Conservation (phyloP, 2,888 invertebrate species). For the Chaetogeoica ovagalla region DNA sequence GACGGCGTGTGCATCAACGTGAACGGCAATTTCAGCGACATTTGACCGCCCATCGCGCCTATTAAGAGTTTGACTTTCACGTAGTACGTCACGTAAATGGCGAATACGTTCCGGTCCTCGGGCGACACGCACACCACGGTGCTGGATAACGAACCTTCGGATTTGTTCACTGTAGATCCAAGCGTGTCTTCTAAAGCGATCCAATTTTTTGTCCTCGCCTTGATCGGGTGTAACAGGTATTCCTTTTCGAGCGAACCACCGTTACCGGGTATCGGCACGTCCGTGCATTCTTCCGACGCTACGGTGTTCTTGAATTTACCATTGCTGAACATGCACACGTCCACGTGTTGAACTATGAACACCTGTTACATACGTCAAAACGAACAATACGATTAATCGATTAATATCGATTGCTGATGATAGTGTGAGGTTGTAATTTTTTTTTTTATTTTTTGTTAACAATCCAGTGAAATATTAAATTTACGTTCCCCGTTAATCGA, state of each 20-base stretch:
- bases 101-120: slow-evolving; percentile 82
- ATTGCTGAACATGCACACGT: slow-evolving; percentile 93
- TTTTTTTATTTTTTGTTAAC: too few species aligned
- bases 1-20: slow-evolving; percentile 74
- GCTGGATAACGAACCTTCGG: slow-evolving; percentile 64
- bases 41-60: slow-evolving; percentile 79
- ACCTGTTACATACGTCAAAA: slow-evolving; percentile 63
- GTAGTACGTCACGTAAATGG: slow-evolving; percentile 88
- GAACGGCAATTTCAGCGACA: slow-evolving; percentile 79
- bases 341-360: slow-evolving; percentile 84
- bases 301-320: slow-evolving; percentile 94
- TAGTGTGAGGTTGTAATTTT: too few species aligned
- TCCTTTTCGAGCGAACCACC: slow-evolving; percentile 66
- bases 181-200: slow-evolving; percentile 86
- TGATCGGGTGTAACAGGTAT: slow-evolving; percentile 71
- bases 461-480: too few species aligned
- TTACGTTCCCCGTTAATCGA: too few species aligned
- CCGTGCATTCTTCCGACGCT: slow-evolving; percentile 69
- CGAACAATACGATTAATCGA: slow-evolving; percentile 51
- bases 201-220: slow-evolving; percentile 86
- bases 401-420: neutral
- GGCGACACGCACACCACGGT: slow-evolving; percentile 65
- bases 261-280: slow-evolving; percentile 64
- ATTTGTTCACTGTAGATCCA: slow-evolving; percentile 63
- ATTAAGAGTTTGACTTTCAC: slow-evolving; percentile 81